A percentile compares a stretch with the other conserved stretches of the same genome.
These are phyloP conservation scores for Pyrrhia umbra DNA, from an alignment of 2,888 invertebrate genomes.

Conservation along the genomic window DNA sequence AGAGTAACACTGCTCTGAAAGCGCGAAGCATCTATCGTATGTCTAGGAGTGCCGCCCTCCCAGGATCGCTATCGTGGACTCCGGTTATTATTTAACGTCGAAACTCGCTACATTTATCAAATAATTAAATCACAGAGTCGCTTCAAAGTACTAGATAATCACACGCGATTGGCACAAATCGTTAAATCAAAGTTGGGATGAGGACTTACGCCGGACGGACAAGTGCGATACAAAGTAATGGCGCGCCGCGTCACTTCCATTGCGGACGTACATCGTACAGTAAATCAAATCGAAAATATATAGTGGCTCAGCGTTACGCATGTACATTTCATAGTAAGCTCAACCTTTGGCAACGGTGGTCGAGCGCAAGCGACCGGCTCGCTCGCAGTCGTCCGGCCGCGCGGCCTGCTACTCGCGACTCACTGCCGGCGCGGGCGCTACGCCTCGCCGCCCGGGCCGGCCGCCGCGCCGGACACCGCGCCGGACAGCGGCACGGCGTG, in stretches of 20 bases:
- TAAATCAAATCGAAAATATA: slow-evolving; percentile 47
- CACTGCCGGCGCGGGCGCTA: slow-evolving; percentile 33
- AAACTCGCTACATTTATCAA: slow-evolving; percentile 61
- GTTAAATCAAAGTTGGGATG: slow-evolving; percentile 54
- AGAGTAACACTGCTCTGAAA: slow-evolving; percentile 86
- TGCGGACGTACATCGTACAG: slow-evolving; percentile 38
- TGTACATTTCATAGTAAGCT: slow-evolving; percentile 45
- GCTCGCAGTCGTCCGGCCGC: slow-evolving; percentile 25
- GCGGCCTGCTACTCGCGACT: too few species aligned
- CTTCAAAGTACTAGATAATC: slow-evolving; percentile 65
- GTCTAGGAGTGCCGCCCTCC: slow-evolving; percentile 66
- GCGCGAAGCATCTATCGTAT: slow-evolving; percentile 85
- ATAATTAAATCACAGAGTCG: slow-evolving; percentile 70
- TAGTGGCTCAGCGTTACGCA: slow-evolving; percentile 38
- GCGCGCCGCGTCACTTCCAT: slow-evolving; percentile 36
- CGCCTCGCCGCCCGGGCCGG: slow-evolving; percentile 1
- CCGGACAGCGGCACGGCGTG: slow-evolving; percentile 32
- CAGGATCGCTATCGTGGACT: slow-evolving; percentile 55
- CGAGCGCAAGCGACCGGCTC: slow-evolving; percentile 10
- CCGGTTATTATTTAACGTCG: slow-evolving; percentile 57
- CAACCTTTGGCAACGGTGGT: slow-evolving; percentile 37
- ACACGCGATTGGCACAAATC: slow-evolving; percentile 69
- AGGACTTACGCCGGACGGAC: slow-evolving; percentile 54
- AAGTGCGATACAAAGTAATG: slow-evolving; percentile 41
- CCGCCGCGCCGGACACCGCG: slow-evolving; percentile 20